Percentiles rank a stretch among this genome's conserved stretches.
phyloP scores from a whole-genome alignment of 2,888 invertebrate species.

The Dendrolimus pini region DNA sequence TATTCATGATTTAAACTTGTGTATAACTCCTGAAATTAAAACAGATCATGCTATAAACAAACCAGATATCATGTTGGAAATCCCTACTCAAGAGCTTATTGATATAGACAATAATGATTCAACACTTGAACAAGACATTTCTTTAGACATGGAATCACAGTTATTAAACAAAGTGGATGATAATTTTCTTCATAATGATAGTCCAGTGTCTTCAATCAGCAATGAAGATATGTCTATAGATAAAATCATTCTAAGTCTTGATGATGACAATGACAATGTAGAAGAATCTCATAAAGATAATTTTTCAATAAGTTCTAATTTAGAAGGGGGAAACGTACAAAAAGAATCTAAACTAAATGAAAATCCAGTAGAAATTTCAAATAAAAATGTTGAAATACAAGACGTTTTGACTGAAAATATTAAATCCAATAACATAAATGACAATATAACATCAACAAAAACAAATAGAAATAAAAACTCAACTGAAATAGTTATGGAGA shows the following conservation, averaged over 20 bases:
- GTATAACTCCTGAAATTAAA: not conserved
- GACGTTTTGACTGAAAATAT: not conserved
- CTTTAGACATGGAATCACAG: not conserved
- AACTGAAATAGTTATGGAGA: not conserved
- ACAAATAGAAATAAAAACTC: not conserved
- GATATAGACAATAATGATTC: constrained; percentile 32
- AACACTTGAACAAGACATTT: constrained; percentile 12
- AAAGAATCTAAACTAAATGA: not conserved
- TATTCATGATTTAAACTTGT: not conserved
- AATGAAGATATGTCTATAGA: not conserved
- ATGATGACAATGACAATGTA: not conserved
- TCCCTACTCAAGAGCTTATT: constrained; percentile 50
- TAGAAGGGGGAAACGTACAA: not conserved
- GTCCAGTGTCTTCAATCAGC: not conserved
- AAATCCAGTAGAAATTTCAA: not conserved
- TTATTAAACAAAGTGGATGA: not conserved
- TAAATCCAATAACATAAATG: not conserved
- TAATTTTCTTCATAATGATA: not conserved
- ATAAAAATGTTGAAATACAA: not conserved
- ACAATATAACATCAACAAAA: too few relatives aligned
- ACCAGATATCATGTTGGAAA: constrained; percentile 58
- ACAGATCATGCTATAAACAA: constrained; percentile 37
- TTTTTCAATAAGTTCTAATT: not conserved
- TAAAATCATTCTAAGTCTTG: not conserved
- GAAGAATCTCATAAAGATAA: not conserved